These are phyloP conservation scores for Istiophorus platypterus DNA, from an alignment of 2,113 vertebrate genomes.

Conservation along the genomic window DNA sequence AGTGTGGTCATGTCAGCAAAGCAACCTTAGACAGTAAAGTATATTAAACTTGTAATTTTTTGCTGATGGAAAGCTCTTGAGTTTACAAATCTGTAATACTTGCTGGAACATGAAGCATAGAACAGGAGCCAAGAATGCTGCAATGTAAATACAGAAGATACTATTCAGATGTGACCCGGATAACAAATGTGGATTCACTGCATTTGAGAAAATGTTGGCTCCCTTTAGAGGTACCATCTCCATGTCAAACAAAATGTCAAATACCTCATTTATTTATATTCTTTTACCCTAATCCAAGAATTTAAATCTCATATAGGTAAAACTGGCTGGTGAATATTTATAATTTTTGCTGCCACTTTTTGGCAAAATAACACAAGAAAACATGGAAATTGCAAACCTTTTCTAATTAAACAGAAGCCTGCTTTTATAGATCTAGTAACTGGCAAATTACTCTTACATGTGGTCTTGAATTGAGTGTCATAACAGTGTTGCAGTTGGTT, in stretches of 20 bases:
- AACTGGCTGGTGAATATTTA: conserved; percentile 11
- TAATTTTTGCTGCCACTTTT: not conserved
- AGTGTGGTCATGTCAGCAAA: conserved; percentile 28
- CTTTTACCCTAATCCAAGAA: not conserved
- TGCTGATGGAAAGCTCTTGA: conserved; percentile 65
- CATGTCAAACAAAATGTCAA: not conserved
- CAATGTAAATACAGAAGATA: conserved; percentile 52
- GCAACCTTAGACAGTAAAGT: conserved; percentile 41
- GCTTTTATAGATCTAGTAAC: conserved; percentile 25
- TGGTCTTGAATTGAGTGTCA: conserved; percentile 16
- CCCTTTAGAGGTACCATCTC: conserved; percentile 9
- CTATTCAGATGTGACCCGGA: conserved; percentile 12
- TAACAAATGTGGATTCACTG: conserved; percentile 21
- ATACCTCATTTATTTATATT: not conserved
- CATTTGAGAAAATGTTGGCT: not conserved
- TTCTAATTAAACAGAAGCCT: conserved; percentile 38
- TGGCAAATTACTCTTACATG: not conserved
- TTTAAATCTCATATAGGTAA: conserved; percentile 23
- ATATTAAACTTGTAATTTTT: conserved; percentile 66
- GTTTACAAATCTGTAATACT: conserved; percentile 55
- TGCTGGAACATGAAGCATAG: conserved; percentile 41
- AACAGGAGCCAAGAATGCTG: conserved; percentile 26
- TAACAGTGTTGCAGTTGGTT: conserved; percentile 15
- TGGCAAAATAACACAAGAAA: not conserved
- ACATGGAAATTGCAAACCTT: not conserved